Evolutionary conservation across 2,888 invertebrate species (phyloP).

Genomic region (Luffia ferchaultella): DNA sequence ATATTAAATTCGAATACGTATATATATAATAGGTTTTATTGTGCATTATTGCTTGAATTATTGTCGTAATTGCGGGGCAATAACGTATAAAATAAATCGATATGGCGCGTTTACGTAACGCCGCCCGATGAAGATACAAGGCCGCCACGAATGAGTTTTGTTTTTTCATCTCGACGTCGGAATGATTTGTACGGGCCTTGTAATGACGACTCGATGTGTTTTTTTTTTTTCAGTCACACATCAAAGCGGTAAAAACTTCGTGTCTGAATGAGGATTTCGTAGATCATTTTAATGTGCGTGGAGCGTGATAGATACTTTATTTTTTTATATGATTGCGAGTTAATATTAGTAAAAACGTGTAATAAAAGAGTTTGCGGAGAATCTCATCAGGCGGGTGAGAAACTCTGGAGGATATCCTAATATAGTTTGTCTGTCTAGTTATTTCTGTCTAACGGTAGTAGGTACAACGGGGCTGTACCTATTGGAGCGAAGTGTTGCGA

Average conservation of each 20-base stretch:
- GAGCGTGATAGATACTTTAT: too few species aligned
- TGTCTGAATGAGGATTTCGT: too few species aligned
- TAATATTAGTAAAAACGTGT: too few species aligned
- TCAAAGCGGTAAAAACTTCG: not conserved
- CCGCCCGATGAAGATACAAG: slow-evolving; percentile 47
- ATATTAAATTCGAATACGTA: slow-evolving; percentile 44
- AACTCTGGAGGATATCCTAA: slow-evolving; percentile 50
- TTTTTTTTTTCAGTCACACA: not conserved
- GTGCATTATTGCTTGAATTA: slow-evolving; percentile 42
- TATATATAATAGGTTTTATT: slow-evolving; percentile 45
- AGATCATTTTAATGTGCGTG: too few species aligned
- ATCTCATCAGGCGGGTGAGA: not conserved
- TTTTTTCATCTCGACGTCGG: slow-evolving; percentile 24
- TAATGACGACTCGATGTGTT: not conserved
- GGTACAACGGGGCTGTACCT: not conserved
- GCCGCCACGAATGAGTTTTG: slow-evolving; percentile 33
- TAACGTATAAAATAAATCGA: slow-evolving; percentile 60
- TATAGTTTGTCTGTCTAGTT: slow-evolving; percentile 52
- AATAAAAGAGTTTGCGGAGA: not conserved
- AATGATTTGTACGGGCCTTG: not conserved
- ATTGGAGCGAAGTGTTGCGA: not conserved
- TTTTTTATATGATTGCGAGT: too few species aligned
- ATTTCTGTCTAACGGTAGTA: slow-evolving; percentile 36
- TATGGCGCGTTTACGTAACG: slow-evolving; percentile 52
- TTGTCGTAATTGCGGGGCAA: slow-evolving; percentile 59